These are phyloP conservation scores for Pandemis heparana DNA, from an alignment of 2,888 invertebrate species.

Conservation along the genomic window DNA sequence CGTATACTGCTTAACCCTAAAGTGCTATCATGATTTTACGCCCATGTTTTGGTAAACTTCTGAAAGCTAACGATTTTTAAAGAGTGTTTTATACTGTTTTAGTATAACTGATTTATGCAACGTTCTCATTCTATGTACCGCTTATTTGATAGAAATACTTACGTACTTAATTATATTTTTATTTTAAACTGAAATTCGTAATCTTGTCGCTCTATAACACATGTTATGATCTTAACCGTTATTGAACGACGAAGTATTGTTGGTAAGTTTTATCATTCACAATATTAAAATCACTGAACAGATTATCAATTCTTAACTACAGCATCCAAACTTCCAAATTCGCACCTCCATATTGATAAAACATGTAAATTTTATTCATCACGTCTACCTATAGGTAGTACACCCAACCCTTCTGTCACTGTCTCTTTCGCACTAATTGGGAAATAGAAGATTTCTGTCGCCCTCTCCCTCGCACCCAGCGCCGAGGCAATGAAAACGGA, in stretches of 20 bases:
- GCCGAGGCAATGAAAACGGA: conserved; percentile 42
- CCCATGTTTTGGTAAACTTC: conserved; percentile 46
- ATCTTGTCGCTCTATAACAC: not conserved
- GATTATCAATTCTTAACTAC: conserved; percentile 23
- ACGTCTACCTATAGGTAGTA: conserved; percentile 35
- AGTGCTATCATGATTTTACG: conserved; percentile 61
- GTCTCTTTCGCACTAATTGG: conserved; percentile 40
- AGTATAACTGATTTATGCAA: not conserved
- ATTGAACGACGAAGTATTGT: not conserved
- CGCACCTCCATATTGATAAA: conserved; percentile 43
- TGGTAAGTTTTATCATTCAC: not conserved
- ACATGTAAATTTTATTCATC: conserved; percentile 43
- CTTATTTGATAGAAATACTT: too few relatives aligned
- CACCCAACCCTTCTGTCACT: conserved; percentile 41
- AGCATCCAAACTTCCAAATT: conserved; percentile 27
- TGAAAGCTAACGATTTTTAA: conserved; percentile 21
- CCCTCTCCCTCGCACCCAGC: conserved; percentile 36
- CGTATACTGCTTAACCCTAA: conserved; percentile 57
- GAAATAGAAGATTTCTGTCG: conserved; percentile 36
- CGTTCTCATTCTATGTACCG: too few relatives aligned
- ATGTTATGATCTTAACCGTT: not conserved
- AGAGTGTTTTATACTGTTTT: not conserved
- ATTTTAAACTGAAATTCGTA: too few relatives aligned
- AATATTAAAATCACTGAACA: conserved; percentile 7
- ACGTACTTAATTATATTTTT: too few relatives aligned